Percentiles rank a stretch among this genome's conserved stretches.
Conservation (phyloP, 2,113 vertebrate species). For the Vicugna pacos region DNA sequence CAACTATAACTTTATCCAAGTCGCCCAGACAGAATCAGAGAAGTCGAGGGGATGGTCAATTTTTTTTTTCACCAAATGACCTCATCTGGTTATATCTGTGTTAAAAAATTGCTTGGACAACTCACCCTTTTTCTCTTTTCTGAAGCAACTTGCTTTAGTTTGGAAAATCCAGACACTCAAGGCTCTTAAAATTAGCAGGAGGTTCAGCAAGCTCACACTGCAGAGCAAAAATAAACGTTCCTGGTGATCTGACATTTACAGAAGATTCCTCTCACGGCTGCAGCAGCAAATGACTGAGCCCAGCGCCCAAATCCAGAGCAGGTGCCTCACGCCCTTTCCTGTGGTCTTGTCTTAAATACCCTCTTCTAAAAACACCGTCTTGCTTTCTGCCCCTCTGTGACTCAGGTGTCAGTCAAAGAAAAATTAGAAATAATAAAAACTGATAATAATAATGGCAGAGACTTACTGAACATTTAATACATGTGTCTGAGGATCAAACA, state of each 20-base stretch:
- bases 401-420: background rate
- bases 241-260: slow-evolving; percentile 59
- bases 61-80: background rate
- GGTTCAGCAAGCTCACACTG: background rate
- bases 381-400: background rate
- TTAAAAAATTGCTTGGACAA: background rate
- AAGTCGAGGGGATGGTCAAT: background rate
- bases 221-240: slow-evolving; percentile 51
- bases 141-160: background rate
- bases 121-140: background rate
- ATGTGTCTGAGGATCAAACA: background rate
- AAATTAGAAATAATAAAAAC: background rate
- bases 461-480: background rate
- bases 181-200: slow-evolving; percentile 40
- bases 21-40: background rate
- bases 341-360: background rate
- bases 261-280: slow-evolving; percentile 50
- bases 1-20: background rate
- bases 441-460: background rate
- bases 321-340: background rate
- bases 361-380: background rate
- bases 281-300: background rate
- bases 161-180: background rate
- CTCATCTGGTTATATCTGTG: background rate
- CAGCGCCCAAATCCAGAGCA: slow-evolving; percentile 20